A percentile compares a stretch with the other conserved stretches of the same genome.
These are phyloP conservation scores for Ophioderma brevispina DNA, from an alignment of 35 echinoderm and acorn worm species.

Conservation along the genomic window DNA sequence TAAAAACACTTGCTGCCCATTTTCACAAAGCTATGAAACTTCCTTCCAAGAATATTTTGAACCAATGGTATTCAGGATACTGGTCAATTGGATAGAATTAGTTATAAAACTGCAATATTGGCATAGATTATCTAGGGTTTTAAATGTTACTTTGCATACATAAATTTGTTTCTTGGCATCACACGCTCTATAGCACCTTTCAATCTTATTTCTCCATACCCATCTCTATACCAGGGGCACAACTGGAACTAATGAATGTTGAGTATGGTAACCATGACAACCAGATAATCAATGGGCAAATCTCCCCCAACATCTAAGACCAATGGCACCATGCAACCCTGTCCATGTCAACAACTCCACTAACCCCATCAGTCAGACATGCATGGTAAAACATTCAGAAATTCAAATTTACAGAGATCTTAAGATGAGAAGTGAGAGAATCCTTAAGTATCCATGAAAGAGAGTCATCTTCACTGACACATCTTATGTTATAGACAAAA, in stretches of 20 bases:
- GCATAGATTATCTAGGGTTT: too few species aligned
- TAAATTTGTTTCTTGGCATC: too few species aligned
- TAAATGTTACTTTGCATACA: too few species aligned
- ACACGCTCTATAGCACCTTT: too few species aligned
- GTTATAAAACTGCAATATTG: too few species aligned
- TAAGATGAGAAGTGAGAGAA: not conserved
- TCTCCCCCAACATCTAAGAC: not conserved
- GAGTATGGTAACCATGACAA: not conserved
- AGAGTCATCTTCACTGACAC: not conserved
- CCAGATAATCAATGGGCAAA: not conserved
- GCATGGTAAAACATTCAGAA: conserved; percentile 16
- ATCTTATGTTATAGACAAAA: not conserved
- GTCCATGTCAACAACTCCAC: not conserved
- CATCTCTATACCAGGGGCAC: too few species aligned
- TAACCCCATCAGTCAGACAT: not conserved
- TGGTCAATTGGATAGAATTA: too few species aligned
- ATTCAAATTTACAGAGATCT: conserved; percentile 9
- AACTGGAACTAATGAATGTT: not conserved
- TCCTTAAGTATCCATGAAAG: not conserved
- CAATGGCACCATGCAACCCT: not conserved
- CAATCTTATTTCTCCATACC: too few species aligned
- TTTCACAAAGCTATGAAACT: too few species aligned
- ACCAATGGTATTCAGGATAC: too few species aligned
- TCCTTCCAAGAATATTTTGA: too few species aligned
- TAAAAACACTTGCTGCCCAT: too few species aligned